Evolutionary conservation across 2,797 vertebrate species (phyloP).

Genomic region (Ataeniobius toweri): DNA sequence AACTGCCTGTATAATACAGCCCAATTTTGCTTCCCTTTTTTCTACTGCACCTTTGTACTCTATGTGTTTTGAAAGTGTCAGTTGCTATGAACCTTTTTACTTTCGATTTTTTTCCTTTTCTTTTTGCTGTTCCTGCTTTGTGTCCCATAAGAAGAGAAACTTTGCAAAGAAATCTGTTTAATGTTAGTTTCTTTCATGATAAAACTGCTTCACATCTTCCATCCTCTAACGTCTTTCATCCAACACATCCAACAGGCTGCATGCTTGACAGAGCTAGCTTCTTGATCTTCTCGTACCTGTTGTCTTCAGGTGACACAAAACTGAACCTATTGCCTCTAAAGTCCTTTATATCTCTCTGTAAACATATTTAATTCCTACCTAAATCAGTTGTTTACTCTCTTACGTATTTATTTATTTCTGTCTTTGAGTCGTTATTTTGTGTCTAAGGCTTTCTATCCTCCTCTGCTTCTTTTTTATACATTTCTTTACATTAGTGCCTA

Average conservation of each 20-base stretch:
- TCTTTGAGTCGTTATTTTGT: background rate
- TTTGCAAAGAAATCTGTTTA: conserved; percentile 22
- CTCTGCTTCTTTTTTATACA: background rate
- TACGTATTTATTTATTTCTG: no score
- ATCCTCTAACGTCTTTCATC: conserved; percentile 25
- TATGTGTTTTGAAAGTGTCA: conserved; percentile 55
- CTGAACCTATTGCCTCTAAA: background rate
- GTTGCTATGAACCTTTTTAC: conserved; percentile 31
- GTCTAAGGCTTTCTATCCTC: no score
- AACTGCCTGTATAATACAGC: conserved; percentile 45
- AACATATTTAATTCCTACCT: no score
- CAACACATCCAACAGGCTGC: background rate
- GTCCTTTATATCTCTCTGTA: background rate
- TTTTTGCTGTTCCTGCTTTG: conserved; percentile 20
- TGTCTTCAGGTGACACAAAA: background rate
- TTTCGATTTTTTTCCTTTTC: conserved; percentile 21
- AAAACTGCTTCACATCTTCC: conserved; percentile 29
- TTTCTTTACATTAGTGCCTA: background rate
- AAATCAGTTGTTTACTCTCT: no score
- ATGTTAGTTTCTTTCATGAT: conserved; percentile 14
- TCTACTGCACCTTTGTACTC: conserved; percentile 41
- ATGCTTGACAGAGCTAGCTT: background rate
- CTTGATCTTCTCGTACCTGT: background rate
- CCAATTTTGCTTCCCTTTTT: conserved; percentile 47
- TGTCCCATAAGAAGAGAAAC: conserved; percentile 47